Evolutionary conservation across 2,113 vertebrate genomes (phyloP), one percentile per base, ranked within the genome.

Genomic region (Dendrocopos noguchii): DNA sequence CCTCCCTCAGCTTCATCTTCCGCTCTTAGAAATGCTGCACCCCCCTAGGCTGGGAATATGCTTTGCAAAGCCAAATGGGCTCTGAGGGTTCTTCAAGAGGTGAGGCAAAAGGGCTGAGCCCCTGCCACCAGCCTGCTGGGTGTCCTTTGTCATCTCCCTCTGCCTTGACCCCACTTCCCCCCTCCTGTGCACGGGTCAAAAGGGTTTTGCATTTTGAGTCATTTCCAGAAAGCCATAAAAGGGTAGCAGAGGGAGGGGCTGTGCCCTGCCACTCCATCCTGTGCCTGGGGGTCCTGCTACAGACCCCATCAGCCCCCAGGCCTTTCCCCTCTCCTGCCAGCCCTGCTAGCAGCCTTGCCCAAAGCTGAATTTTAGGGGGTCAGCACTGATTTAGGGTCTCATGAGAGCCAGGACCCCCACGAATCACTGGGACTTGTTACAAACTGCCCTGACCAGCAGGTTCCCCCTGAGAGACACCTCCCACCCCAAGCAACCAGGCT

Each of bases 281-380:
- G 5, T 10, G 3, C 29, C 52, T 34, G 34, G 11, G 24, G 33
- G 34, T 44, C 29, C 29, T 44, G 14, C 13, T 1, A 0, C 29
- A 56, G 21, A 28, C n/a, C 47, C 27, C 10, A 2, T 16, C 8
- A 7, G 28, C 22, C n/a, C 47, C 11, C 8, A 44, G 31, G 16
- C 31, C 13, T 42, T 47, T 17, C 7, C 22, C 3, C n/a, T 8
- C 42, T 59, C 39, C 27, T 52, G 24, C 50, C 33, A 50, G 57
- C 16, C 8, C 53, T 21, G 15, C 4, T 77, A 14, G 36, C 27
- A 27, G n/a, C 33, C 29, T 42, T 72, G 12, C 29, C 67, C 3
- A 1, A 29, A 80, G 76, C 33, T 34, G 60, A 52, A 17, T 66
- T 66, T 33, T 8, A 20, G 44, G 25, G 52, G 6, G 34, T 2